These are phyloP conservation scores for Magallana gigas DNA, from an alignment of 1,140 invertebrate species.

Conservation along the genomic window DNA sequence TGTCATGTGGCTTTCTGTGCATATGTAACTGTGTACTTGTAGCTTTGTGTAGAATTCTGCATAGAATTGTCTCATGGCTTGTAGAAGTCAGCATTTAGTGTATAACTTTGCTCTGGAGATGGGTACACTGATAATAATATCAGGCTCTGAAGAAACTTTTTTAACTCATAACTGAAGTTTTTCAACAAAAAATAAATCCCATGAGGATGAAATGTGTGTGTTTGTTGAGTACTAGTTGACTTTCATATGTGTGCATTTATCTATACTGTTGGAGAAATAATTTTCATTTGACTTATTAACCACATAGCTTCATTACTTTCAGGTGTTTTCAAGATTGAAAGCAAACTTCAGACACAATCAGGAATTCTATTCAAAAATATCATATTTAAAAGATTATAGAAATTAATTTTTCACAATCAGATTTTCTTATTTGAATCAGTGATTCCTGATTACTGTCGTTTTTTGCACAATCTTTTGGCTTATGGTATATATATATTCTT, in stretches of 20 bases:
- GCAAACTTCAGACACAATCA: background rate
- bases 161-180: no score
- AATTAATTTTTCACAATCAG: no score
- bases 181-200: no score
- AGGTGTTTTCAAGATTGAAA: background rate
- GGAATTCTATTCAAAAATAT: no score
- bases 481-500: no score
- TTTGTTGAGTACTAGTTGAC: background rate
- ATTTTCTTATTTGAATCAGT: no score
- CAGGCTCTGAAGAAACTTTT: no score
- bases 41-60: background rate
- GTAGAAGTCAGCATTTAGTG: background rate
- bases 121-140: no score
- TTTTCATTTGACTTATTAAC: background rate
- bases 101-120: no score
- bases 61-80: background rate
- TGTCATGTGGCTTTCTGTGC: constrained; percentile 5
- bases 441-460: no score
- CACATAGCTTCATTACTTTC: background rate
- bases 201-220: constrained; percentile 23
- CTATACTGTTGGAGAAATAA: background rate
- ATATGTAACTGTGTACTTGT: background rate
- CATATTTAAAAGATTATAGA: no score
- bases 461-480: no score
- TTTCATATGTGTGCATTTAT: background rate